A percentile compares a stretch with the other conserved stretches of the same genome.
These are phyloP conservation scores for Tetraodon nigroviridis DNA, from an alignment of 2,113 vertebrate genomes.

Conservation along the genomic window DNA sequence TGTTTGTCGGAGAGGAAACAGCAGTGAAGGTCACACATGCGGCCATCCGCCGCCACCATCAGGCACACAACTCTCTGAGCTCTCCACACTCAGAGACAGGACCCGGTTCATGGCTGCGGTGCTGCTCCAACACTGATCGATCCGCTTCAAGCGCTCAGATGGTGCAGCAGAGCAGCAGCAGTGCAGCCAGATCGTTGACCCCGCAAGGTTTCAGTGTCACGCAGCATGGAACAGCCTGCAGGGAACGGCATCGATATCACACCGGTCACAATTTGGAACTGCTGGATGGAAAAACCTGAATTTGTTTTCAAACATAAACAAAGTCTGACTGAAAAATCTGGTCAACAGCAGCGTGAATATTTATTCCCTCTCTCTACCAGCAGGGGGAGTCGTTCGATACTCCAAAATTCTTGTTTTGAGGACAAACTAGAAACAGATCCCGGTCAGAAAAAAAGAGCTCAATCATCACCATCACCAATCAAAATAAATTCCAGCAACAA, in stretches of 20 bases:
- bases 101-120: constrained; percentile 4
- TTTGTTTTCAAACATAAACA: not conserved
- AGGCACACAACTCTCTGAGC: constrained; percentile 7
- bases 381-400: too few species aligned
- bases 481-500: too few species aligned
- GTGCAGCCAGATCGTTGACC: constrained; percentile 19
- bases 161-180: not conserved
- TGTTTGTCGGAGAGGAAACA: not conserved
- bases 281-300: not conserved
- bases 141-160: constrained; percentile 15
- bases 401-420: too few species aligned
- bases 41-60: not conserved
- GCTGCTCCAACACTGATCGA: constrained; percentile 14
- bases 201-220: constrained; percentile 16
- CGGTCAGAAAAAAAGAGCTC: too few species aligned
- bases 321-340: not conserved
- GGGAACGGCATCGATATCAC: constrained; percentile 22
- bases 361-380: too few species aligned
- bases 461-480: too few species aligned
- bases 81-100: not conserved
- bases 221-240: constrained; percentile 5
- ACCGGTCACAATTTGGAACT: constrained; percentile 3
- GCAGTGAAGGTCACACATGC: too few species aligned
- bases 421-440: too few species aligned
- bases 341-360: too few species aligned